phyloP scores from a whole-genome alignment of 2,888 invertebrate species.

The Heliconius sara region DNA sequence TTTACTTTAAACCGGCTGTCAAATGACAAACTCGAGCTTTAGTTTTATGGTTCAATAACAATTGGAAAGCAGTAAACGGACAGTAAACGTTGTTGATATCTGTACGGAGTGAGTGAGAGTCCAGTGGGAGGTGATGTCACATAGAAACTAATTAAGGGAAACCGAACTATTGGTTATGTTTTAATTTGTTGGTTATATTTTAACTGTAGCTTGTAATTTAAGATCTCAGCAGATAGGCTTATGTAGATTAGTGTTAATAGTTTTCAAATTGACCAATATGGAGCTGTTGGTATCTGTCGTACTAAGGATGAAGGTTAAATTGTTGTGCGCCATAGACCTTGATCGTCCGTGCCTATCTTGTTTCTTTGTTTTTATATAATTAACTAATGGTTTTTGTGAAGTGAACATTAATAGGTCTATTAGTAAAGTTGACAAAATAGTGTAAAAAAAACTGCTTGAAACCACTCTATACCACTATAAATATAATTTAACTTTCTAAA shows the following conservation, averaged over 20 bases:
- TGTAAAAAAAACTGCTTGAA: no score
- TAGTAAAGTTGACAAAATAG: no score
- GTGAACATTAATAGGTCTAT: no score
- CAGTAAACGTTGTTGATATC: not conserved
- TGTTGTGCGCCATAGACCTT: no score
- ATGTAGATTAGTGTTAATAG: not conserved
- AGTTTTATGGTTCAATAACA: conserved; percentile 35
- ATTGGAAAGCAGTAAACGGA: conserved; percentile 32
- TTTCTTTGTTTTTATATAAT: no score
- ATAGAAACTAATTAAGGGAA: conserved; percentile 35
- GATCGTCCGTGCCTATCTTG: no score
- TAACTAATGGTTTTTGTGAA: no score
- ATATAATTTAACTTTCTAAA: no score
- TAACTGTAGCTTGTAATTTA: not conserved
- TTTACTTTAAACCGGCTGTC: not conserved
- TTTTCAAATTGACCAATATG: not conserved
- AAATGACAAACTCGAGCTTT: no score
- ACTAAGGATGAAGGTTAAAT: no score
- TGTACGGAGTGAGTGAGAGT: not conserved
- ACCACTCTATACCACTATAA: no score
- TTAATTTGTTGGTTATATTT: conserved; percentile 4
- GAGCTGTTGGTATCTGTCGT: not conserved
- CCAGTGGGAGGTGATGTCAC: conserved; percentile 31
- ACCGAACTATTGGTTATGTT: conserved; percentile 7
- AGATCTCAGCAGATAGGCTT: not conserved